phyloP scores from a whole-genome alignment of 2,797 vertebrate species.

The Sardinella longiceps region DNA sequence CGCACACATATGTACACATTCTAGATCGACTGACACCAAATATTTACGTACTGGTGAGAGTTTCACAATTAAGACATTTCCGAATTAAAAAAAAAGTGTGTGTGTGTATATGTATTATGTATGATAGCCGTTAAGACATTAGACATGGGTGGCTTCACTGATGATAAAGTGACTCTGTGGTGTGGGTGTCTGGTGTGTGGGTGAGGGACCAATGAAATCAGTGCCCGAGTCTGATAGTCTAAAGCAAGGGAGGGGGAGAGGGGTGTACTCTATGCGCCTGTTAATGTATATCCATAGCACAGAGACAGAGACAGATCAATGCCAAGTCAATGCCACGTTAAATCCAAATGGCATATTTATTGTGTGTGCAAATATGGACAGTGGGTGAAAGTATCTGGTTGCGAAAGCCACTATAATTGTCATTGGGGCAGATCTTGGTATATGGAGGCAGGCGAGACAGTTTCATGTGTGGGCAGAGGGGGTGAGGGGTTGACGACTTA shows the following conservation, averaged over 20 bases:
- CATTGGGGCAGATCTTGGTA: neutral
- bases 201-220: neutral
- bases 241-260: neutral
- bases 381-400: neutral
- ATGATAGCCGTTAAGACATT: neutral
- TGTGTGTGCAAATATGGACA: neutral
- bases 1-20: neutral
- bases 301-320: too few species aligned
- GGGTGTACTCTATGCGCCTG: neutral
- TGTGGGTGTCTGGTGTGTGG: neutral
- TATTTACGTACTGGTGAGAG: neutral
- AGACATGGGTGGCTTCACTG: neutral
- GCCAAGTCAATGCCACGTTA: neutral
- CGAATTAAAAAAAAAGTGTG: neutral
- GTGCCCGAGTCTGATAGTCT: neutral
- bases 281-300: neutral
- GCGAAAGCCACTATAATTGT: neutral
- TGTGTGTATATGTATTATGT: neutral
- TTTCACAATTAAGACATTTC: neutral
- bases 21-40: neutral
- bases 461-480: neutral
- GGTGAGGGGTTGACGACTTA: neutral
- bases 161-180: neutral
- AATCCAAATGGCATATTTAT: neutral
- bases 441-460: neutral